Percentiles rank a stretch among this genome's conserved stretches.
Evolutionary conservation across 2,888 invertebrate genomes (phyloP).

Genomic region (Dendrolimus houi): DNA sequence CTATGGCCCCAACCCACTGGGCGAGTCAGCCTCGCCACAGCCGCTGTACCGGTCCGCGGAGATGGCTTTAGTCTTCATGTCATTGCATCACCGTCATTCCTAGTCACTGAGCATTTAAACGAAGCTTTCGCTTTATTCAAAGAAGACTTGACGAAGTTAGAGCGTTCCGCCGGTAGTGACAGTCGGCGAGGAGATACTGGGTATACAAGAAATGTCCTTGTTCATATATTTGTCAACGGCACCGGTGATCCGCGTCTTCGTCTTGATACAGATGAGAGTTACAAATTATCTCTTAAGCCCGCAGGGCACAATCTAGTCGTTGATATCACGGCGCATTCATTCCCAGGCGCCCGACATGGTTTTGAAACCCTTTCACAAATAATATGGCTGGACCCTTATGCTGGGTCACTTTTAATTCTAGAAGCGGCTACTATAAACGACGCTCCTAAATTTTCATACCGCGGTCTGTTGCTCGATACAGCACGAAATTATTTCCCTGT

Average conservation of each 20-base stretch:
- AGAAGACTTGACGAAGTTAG: slow-evolving; percentile 63
- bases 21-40: slow-evolving; percentile 79
- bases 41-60: slow-evolving; percentile 77
- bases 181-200: slow-evolving; percentile 36
- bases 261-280: slow-evolving; percentile 84
- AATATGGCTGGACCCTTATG: slow-evolving; percentile 85
- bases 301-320: slow-evolving; percentile 70
- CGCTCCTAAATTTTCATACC: slow-evolving; percentile 84
- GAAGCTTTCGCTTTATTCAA: slow-evolving; percentile 72
- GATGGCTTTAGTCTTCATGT: slow-evolving; percentile 68
- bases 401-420: slow-evolving; percentile 77
- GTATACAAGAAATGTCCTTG: slow-evolving; percentile 54
- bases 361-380: slow-evolving; percentile 87
- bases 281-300: slow-evolving; percentile 78
- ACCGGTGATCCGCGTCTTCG: slow-evolving; percentile 74
- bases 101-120: slow-evolving; percentile 50
- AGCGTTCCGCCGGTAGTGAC: slow-evolving; percentile 45
- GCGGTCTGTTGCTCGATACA: slow-evolving; percentile 94
- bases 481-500: slow-evolving; percentile 92
- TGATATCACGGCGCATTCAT: slow-evolving; percentile 80
- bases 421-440: slow-evolving; percentile 83
- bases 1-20: slow-evolving; percentile 90
- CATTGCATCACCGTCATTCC: slow-evolving; percentile 44
- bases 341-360: slow-evolving; percentile 86
- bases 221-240: slow-evolving; percentile 73